Conservation (phyloP, 2,113 vertebrate species). For the Mustela lutreola region DNA sequence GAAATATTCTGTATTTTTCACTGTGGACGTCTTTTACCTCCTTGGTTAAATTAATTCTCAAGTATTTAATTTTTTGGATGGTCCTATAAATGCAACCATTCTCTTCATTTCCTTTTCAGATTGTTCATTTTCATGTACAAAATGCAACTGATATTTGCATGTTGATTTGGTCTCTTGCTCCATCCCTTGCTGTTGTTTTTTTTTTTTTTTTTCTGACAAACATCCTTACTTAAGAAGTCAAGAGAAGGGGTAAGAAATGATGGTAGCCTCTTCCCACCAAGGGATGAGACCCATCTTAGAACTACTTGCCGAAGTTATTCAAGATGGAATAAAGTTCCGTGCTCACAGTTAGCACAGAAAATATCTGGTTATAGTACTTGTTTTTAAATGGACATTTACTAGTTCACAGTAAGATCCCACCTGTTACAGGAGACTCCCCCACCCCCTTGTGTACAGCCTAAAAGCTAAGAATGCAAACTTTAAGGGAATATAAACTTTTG, state of each 20-base stretch:
- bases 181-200: background rate
- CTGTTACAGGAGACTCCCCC: background rate
- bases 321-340: slow-evolving; percentile 1
- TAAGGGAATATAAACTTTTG: background rate
- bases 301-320: background rate
- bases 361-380: background rate
- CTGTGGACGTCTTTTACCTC: background rate
- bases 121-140: background rate
- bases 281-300: background rate
- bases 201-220: too few relatives aligned
- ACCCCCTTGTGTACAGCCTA: background rate
- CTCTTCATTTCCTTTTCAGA: background rate
- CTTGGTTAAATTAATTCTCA: background rate
- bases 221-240: background rate
- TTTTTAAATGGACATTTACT: background rate
- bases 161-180: background rate
- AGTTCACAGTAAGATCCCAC: slow-evolving; percentile 1
- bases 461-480: background rate
- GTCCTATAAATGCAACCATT: background rate
- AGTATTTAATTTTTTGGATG: background rate
- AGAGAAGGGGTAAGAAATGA: background rate
- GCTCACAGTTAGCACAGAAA: background rate
- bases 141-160: background rate
- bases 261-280: background rate
- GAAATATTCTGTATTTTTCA: background rate